phyloP scores from a whole-genome alignment of 2,113 vertebrate genomes.

The Choloepus hoffmanni region DNA sequence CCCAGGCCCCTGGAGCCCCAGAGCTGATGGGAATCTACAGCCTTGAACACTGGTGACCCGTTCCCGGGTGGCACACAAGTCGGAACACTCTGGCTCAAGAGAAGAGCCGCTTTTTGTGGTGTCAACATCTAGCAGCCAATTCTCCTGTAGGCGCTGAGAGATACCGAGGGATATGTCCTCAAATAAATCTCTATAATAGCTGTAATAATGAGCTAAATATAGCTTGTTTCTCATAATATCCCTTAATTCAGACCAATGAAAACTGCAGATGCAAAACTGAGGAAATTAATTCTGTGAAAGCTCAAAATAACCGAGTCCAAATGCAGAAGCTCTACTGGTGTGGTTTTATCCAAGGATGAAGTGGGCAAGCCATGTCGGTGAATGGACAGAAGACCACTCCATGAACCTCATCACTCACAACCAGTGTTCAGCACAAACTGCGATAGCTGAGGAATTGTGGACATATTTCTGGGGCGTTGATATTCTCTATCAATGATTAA shows the following conservation, averaged over 20 bases:
- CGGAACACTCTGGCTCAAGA: background rate
- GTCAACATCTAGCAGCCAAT: background rate
- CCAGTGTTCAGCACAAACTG: fast-evolving
- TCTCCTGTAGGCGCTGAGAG: background rate
- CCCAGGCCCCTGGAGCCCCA: fast-evolving
- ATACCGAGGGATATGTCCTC: fast-evolving
- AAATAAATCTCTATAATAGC: background rate
- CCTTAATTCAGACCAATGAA: background rate
- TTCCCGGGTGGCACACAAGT: background rate
- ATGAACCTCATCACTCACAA: fast-evolving
- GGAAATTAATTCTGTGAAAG: background rate
- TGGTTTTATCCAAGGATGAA: background rate
- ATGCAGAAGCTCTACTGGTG: background rate
- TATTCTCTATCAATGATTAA: too few species aligned
- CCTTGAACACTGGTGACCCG: background rate
- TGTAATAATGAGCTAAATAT: fast-evolving
- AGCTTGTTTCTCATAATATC: fast-evolving
- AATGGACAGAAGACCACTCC: background rate
- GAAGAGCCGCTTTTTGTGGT: too few species aligned
- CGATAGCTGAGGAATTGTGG: background rate
- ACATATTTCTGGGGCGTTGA: background rate
- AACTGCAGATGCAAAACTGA: background rate
- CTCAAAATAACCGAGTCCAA: too few species aligned
- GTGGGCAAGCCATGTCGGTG: background rate
- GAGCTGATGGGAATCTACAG: background rate